Evolutionary conservation across 1,140 invertebrate species (phyloP), one percentile per base, ranked within the genome.

Genomic region (Tetramorium alpestre): DNA sequence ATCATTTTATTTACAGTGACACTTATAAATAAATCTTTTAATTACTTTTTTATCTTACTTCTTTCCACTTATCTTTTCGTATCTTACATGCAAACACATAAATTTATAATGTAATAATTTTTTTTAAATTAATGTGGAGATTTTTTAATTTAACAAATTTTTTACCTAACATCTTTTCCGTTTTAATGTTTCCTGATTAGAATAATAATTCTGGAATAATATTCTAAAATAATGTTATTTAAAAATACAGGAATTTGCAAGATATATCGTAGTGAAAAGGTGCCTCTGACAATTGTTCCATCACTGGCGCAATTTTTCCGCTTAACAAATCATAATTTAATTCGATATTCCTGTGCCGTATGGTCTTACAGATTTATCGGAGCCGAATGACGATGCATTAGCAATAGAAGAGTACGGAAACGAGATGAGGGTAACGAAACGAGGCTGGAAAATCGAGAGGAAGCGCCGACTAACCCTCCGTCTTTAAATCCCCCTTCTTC

Each of bases 351-450:
- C 49, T 47, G 56, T 33, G 62, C 81, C 76, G 75, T 92, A 91
- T 91, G 88, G 82, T 86, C 86, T 85, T 88, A 65, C 64, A 90
- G 86, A 93, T 93, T 94, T 93, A 94, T 93, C 88, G 87, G 77
- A 90, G 72, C 65, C 65, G 88, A 93, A 91, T 86, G 90, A 80
- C 90, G 87, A 93, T 93, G 93, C 91, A 94, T 94, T 94, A 93
- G 88, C 89, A 89, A 91, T 91, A 89, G 91, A 90, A 92, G 91
- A 91, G 90, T 73, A 62, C 82, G 88, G 86, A 88, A 92, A 90
- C 81, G 91, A 92, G 88, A 92, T 78, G 90, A 91, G 56, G 86
- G 86, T 91, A 91, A 93, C 91, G 89, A 93, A 93, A 92, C 88
- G 91, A 90, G 77, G 64, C 65, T 78, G 78, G 84, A 88, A 93